These are phyloP conservation scores for Diadema setosum DNA, from an alignment of 35 echinoderm and acorn worm genomes.

Conservation along the genomic window DNA sequence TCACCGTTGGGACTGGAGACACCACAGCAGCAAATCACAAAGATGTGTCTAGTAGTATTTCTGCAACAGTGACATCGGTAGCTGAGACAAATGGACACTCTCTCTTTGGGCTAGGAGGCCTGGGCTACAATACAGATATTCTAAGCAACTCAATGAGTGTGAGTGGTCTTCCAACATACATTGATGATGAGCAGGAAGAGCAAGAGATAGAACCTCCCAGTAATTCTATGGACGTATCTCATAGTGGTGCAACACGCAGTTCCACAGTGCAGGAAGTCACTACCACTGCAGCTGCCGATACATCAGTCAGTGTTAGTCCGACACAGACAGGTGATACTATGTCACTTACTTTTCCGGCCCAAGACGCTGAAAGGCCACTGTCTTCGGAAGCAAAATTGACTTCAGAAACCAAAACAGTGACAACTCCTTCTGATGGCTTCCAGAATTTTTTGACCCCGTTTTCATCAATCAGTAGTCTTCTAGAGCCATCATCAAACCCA, in stretches of 20 bases:
- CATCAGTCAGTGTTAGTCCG: background rate
- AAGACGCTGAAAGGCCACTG: background rate
- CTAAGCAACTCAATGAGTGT: slow-evolving; percentile 80
- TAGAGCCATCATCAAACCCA: background rate
- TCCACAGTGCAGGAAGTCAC: background rate
- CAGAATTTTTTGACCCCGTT: background rate
- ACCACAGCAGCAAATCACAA: background rate
- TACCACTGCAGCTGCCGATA: background rate
- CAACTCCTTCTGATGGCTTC: slow-evolving; percentile 14
- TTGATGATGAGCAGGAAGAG: slow-evolving; percentile 59
- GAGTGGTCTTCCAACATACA: slow-evolving; percentile 72
- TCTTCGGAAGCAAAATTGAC: background rate
- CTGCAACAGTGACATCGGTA: background rate
- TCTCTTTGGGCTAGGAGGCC: background rate
- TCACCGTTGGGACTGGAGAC: background rate
- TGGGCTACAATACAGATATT: slow-evolving; percentile 56
- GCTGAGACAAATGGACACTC: background rate
- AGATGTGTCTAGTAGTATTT: background rate
- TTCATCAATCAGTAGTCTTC: slow-evolving; percentile 16
- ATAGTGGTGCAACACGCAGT: background rate
- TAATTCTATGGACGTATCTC: background rate
- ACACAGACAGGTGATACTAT: background rate
- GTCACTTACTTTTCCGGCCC: background rate
- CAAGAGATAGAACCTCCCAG: no score
- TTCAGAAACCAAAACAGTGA: background rate